phyloP scores from a whole-genome alignment of 2,888 invertebrate species.

The Melanargia galathea region DNA sequence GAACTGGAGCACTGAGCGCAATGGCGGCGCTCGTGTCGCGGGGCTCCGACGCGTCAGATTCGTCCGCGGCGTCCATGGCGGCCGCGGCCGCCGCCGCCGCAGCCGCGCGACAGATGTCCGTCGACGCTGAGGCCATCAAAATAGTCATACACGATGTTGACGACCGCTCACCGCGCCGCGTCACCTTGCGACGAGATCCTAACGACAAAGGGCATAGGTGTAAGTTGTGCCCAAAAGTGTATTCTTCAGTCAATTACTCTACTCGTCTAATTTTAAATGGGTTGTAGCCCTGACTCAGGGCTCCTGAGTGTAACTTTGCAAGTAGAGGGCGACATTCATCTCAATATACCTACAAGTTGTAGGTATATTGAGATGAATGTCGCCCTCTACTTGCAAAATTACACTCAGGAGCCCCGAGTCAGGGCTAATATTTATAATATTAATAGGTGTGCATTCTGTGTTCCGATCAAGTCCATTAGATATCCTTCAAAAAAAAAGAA shows the following conservation, averaged over 20 bases:
- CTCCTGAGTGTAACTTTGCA: no score
- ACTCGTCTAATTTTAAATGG: no score
- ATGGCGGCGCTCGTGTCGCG: slow-evolving; percentile 67
- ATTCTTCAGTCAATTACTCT: background rate
- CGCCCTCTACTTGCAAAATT: no score
- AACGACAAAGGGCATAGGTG: slow-evolving; percentile 93
- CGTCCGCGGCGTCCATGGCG: slow-evolving; percentile 59
- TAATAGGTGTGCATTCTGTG: no score
- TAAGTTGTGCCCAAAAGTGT: slow-evolving; percentile 77
- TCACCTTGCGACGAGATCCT: slow-evolving; percentile 89
- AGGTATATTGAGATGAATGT: no score
- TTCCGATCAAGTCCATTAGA: no score
- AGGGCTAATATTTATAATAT: no score
- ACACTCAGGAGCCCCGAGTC: no score
- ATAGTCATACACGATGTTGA: slow-evolving; percentile 97
- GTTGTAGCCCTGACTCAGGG: no score
- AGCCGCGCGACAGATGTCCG: slow-evolving; percentile 90
- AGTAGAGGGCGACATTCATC: no score
- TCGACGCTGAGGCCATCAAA: slow-evolving; percentile 95
- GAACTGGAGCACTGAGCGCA: slow-evolving; percentile 79
- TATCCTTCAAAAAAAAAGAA: no score
- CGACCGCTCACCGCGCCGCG: slow-evolving; percentile 88
- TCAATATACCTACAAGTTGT: no score
- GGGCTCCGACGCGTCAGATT: slow-evolving; percentile 61
- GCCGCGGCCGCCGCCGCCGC: slow-evolving; percentile 82